phyloP scores from a whole-genome alignment of 2,797 vertebrate genomes.

The Gephyroberyx darwinii region DNA sequence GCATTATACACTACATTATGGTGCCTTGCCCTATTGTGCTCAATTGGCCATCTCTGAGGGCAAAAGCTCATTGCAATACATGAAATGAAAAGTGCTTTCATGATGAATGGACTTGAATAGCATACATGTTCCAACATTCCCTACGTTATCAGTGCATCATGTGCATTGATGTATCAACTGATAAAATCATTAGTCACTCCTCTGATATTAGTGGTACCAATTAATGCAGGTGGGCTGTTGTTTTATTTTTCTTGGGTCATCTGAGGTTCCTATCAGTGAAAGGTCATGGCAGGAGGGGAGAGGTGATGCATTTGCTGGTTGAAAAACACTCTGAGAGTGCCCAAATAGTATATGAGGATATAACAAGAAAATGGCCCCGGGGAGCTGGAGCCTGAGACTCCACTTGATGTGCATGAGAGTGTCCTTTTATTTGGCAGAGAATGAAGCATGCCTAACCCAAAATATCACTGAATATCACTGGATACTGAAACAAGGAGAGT shows the following conservation, averaged over 20 bases:
- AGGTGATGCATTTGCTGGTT: conserved; percentile 77
- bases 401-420: conserved; percentile 19
- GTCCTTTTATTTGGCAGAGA: background rate
- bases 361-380: conserved; percentile 41
- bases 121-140: conserved; percentile 49
- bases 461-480: conserved; percentile 22
- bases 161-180: conserved; percentile 69
- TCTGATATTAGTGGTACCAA: conserved; percentile 68
- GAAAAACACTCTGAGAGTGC: conserved; percentile 34
- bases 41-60: conserved; percentile 31
- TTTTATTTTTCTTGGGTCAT: conserved; percentile 60
- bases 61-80: conserved; percentile 48
- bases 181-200: conserved; percentile 79
- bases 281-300: conserved; percentile 59
- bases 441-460: conserved; percentile 12
- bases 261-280: conserved; percentile 49
- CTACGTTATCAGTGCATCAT: conserved; percentile 52
- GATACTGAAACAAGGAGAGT: conserved; percentile 12
- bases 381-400: conserved; percentile 49
- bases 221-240: conserved; percentile 72
- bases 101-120: conserved; percentile 65
- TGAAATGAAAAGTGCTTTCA: conserved; percentile 50
- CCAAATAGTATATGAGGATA: conserved; percentile 28
- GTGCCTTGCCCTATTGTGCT: background rate
- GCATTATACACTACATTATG: conserved; percentile 29